Evolutionary conservation across 1,140 invertebrate species (phyloP).

Genomic region (Habropoda laboriosa): DNA sequence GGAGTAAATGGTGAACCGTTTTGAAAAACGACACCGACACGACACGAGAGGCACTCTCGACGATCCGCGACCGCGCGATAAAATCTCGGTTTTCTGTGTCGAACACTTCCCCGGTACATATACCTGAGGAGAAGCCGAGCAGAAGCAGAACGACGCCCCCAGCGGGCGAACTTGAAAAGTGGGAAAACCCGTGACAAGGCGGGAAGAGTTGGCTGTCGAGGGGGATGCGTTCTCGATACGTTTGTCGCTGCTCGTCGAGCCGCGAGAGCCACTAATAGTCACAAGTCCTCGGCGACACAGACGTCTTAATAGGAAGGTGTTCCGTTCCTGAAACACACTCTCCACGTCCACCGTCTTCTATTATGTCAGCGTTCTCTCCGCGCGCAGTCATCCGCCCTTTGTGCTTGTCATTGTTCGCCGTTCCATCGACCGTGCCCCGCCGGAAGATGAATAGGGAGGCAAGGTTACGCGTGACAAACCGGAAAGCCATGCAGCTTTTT

Average conservation of each 20-base stretch:
- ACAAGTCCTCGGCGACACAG: slow-evolving; percentile 10
- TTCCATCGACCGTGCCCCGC: slow-evolving; percentile 6
- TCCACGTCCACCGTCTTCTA: slow-evolving; percentile 38
- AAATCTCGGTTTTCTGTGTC: slow-evolving; percentile 70
- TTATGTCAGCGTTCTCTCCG: slow-evolving; percentile 54
- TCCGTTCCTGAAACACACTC: slow-evolving; percentile 46
- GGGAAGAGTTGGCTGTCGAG: slow-evolving; percentile 21
- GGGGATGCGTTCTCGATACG: slow-evolving; percentile 7
- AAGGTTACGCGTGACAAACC: slow-evolving; percentile 26
- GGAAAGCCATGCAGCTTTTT: slow-evolving; percentile 14
- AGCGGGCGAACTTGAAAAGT: slow-evolving; percentile 8
- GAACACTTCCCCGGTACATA: slow-evolving; percentile 51
- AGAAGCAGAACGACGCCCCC: slow-evolving; percentile 13
- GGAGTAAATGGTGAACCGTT: slow-evolving; percentile 55
- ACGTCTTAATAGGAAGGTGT: slow-evolving; percentile 63
- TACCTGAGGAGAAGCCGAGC: slow-evolving; percentile 17
- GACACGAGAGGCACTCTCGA: slow-evolving; percentile 32
- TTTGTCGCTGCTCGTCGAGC: neutral
- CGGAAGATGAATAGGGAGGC: slow-evolving; percentile 22
- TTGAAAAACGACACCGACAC: slow-evolving; percentile 68
- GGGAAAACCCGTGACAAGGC: slow-evolving; percentile 56
- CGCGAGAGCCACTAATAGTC: slow-evolving; percentile 20
- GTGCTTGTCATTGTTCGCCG: slow-evolving; percentile 55
- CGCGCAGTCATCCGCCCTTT: slow-evolving; percentile 50
- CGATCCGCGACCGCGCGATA: slow-evolving; percentile 58